Percentiles rank a stretch among this genome's conserved stretches.
phyloP scores from a whole-genome alignment of 2,888 invertebrate species.

The Xestia rhomboidea region DNA sequence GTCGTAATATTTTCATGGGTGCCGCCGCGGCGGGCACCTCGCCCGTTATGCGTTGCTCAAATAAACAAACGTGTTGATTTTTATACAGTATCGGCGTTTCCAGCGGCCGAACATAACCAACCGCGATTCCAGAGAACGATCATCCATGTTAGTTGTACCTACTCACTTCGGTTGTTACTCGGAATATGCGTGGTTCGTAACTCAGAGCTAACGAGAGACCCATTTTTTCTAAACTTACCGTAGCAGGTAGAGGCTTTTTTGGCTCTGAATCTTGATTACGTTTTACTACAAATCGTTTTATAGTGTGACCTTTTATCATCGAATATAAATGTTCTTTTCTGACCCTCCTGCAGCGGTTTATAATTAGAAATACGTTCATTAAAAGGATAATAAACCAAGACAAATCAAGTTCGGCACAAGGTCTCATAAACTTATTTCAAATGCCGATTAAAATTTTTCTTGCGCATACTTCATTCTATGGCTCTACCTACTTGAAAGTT shows the following conservation, averaged over 20 bases:
- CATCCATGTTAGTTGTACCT: conserved; percentile 54
- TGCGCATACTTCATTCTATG: not conserved
- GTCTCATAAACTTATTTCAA: not conserved
- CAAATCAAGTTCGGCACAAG: not conserved
- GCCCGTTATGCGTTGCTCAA: conserved; percentile 84
- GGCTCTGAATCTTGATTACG: conserved; percentile 15
- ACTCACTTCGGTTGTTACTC: conserved; percentile 56
- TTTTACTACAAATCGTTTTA: conserved; percentile 1
- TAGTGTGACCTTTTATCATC: conserved; percentile 1
- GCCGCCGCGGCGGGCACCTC: conserved; percentile 84
- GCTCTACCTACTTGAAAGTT: not conserved
- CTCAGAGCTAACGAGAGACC: conserved; percentile 47
- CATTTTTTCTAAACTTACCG: conserved; percentile 30
- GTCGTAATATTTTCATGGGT: conserved; percentile 89
- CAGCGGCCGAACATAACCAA: conserved; percentile 73
- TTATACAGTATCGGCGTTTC: conserved; percentile 85
- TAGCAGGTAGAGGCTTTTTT: conserved; percentile 33
- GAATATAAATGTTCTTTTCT: not conserved
- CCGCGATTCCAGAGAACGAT: conserved; percentile 79
- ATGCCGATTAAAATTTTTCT: not conserved
- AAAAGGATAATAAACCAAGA: not conserved
- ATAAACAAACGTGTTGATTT: conserved; percentile 89
- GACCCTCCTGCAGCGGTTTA: not conserved
- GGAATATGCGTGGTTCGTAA: conserved; percentile 53
- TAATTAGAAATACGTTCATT: not conserved